Percentiles rank a stretch among this genome's conserved stretches.
These are phyloP conservation scores for Neostethus bicornis DNA, from an alignment of 2,797 vertebrate species.

Conservation along the genomic window DNA sequence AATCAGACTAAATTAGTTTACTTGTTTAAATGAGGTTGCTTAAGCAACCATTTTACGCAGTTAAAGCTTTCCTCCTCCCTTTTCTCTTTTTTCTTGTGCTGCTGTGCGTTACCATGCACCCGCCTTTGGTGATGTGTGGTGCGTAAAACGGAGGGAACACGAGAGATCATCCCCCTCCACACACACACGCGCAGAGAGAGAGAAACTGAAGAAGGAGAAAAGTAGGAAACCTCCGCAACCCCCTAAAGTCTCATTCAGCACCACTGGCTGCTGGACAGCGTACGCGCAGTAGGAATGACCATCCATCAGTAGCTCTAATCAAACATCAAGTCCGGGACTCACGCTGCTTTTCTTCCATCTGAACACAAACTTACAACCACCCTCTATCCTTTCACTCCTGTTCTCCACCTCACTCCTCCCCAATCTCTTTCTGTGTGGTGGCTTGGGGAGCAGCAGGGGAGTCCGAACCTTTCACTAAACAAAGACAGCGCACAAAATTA, in stretches of 20 bases:
- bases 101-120: constrained; percentile 27
- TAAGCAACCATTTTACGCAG: constrained; percentile 33
- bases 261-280: constrained; percentile 69
- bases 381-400: constrained; percentile 14
- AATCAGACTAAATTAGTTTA: constrained; percentile 22
- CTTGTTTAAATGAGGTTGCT: constrained; percentile 16
- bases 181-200: constrained; percentile 43
- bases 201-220: constrained; percentile 41
- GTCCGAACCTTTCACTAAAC: constrained; percentile 45
- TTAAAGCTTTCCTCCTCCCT: neutral
- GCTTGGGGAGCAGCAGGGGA: constrained; percentile 43
- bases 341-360: constrained; percentile 18
- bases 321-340: constrained; percentile 30
- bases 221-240: constrained; percentile 56
- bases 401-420: constrained; percentile 1
- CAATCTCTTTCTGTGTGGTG: constrained; percentile 14
- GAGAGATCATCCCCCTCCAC: constrained; percentile 21
- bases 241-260: constrained; percentile 64
- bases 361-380: constrained; percentile 4
- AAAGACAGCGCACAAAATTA: constrained; percentile 33
- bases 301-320: constrained; percentile 32
- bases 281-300: constrained; percentile 48
- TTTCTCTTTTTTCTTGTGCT: neutral
- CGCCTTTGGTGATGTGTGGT: constrained; percentile 18
- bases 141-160: neutral